A percentile compares a stretch with the other conserved stretches of the same genome.
Evolutionary conservation across 2,888 invertebrate species (phyloP).

Genomic region (Lagria hirta): DNA sequence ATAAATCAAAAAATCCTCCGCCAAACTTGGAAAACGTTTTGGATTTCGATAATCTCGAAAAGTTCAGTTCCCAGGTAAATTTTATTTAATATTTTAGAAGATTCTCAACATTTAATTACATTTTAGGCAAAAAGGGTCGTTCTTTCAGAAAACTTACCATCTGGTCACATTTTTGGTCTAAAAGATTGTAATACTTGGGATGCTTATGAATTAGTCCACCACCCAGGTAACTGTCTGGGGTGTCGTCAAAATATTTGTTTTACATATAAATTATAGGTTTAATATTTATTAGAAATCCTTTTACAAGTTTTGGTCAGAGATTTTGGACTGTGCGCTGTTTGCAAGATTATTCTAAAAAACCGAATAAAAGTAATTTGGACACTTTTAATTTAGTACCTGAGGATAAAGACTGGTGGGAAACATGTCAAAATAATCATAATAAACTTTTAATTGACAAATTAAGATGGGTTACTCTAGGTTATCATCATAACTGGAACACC

Average conservation of each 20-base stretch:
- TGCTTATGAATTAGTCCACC: slow-evolving; percentile 60
- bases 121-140: too few relatives aligned
- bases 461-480: slow-evolving; percentile 95
- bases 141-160: slow-evolving; percentile 17
- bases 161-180: slow-evolving; percentile 51
- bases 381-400: slow-evolving; percentile 51
- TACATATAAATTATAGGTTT: slow-evolving; percentile 60
- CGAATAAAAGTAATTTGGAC: slow-evolving; percentile 72
- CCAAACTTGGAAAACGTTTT: slow-evolving; percentile 68
- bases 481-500: slow-evolving; percentile 97
- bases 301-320: slow-evolving; percentile 72
- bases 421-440: slow-evolving; percentile 52
- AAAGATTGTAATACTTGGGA: slow-evolving; percentile 61
- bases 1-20: slow-evolving; percentile 67
- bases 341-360: slow-evolving; percentile 72
- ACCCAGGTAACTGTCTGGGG: slow-evolving; percentile 58
- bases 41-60: slow-evolving; percentile 53
- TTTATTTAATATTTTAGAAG: neutral
- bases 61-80: slow-evolving; percentile 23
- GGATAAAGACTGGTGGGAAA: slow-evolving; percentile 66
- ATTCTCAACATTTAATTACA: slow-evolving; percentile 4
- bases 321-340: slow-evolving; percentile 83
- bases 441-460: slow-evolving; percentile 58
- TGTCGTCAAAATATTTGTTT: slow-evolving; percentile 13
- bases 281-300: slow-evolving; percentile 80